Conservation (phyloP, 2,888 invertebrate species). For the Polylopha cassiicola region DNA sequence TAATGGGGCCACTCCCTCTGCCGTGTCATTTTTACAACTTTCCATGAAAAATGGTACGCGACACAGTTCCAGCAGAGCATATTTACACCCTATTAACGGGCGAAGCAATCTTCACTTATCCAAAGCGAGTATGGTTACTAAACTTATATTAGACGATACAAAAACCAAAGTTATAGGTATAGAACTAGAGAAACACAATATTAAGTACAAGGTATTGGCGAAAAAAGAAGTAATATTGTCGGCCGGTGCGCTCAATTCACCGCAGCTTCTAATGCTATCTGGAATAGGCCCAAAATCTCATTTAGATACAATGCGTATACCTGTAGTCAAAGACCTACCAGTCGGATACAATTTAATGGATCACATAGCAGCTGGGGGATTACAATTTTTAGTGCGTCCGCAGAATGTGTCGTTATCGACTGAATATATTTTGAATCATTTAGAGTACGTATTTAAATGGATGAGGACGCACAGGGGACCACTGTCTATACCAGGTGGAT, state of each 20-base stretch:
- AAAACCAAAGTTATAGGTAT: slow-evolving; percentile 78
- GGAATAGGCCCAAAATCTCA: slow-evolving; percentile 83
- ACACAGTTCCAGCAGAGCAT: slow-evolving; percentile 82
- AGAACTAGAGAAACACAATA: slow-evolving; percentile 73
- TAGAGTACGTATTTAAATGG: slow-evolving; percentile 72
- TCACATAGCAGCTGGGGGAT: slow-evolving; percentile 80
- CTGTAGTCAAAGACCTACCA: slow-evolving; percentile 73
- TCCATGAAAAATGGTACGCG: slow-evolving; percentile 81
- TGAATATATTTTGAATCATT: slow-evolving; percentile 55
- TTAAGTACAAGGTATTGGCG: slow-evolving; percentile 74
- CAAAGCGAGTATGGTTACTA: slow-evolving; percentile 78
- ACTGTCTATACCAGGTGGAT: slow-evolving; percentile 80
- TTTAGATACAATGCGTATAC: slow-evolving; percentile 73
- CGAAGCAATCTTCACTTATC: slow-evolving; percentile 80
- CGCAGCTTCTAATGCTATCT: slow-evolving; percentile 87
- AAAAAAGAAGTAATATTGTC: slow-evolving; percentile 85
- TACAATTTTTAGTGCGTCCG: slow-evolving; percentile 74
- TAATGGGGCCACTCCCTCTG: slow-evolving; percentile 79
- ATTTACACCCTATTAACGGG: slow-evolving; percentile 76
- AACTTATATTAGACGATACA: slow-evolving; percentile 74
- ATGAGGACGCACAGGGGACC: slow-evolving; percentile 74
- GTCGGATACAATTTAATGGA: slow-evolving; percentile 85
- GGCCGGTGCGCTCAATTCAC: slow-evolving; percentile 86
- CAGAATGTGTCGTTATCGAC: slow-evolving; percentile 52
- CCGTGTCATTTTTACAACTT: slow-evolving; percentile 78